Percentiles rank a stretch among this genome's conserved stretches.
These are phyloP conservation scores for Mesocentrotus franciscanus DNA, from an alignment of 53 echinoderm and acorn worm species.

Conservation along the genomic window DNA sequence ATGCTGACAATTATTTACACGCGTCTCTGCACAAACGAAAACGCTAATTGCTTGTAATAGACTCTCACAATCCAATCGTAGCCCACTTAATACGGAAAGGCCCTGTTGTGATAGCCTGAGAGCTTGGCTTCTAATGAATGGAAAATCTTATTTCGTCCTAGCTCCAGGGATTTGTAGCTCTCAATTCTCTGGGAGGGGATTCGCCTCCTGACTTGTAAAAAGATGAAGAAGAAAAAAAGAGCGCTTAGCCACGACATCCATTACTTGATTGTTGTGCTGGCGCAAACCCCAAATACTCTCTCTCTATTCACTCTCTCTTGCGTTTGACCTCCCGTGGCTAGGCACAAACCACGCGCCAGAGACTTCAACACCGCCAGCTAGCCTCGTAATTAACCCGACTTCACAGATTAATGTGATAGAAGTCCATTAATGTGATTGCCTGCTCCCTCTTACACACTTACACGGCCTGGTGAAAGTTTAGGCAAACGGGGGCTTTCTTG, in stretches of 20 bases:
- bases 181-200: constrained; percentile 67
- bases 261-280: constrained; percentile 67
- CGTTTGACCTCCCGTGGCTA: constrained; percentile 63
- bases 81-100: constrained; percentile 61
- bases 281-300: constrained; percentile 19
- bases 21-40: constrained; percentile 55
- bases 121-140: constrained; percentile 63
- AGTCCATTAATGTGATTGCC: constrained; percentile 72
- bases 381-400: constrained; percentile 68
- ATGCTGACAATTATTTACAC: constrained; percentile 65
- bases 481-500: neutral
- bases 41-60: constrained; percentile 70
- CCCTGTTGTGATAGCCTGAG: constrained; percentile 58
- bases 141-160: constrained; percentile 68
- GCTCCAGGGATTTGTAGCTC: constrained; percentile 69
- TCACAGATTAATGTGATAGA: constrained; percentile 65
- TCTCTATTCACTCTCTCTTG: neutral
- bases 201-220: constrained; percentile 52
- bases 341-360: constrained; percentile 28
- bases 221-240: neutral
- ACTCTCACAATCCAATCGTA: constrained; percentile 66
- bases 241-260: constrained; percentile 39
- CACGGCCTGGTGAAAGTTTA: constrained; percentile 11
- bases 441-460: constrained; percentile 13
- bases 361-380: constrained; percentile 55